Percentiles rank a stretch among this genome's conserved stretches.
Conservation (phyloP, 2,888 invertebrate genomes). For the Cremastobaeus sp. region DNA sequence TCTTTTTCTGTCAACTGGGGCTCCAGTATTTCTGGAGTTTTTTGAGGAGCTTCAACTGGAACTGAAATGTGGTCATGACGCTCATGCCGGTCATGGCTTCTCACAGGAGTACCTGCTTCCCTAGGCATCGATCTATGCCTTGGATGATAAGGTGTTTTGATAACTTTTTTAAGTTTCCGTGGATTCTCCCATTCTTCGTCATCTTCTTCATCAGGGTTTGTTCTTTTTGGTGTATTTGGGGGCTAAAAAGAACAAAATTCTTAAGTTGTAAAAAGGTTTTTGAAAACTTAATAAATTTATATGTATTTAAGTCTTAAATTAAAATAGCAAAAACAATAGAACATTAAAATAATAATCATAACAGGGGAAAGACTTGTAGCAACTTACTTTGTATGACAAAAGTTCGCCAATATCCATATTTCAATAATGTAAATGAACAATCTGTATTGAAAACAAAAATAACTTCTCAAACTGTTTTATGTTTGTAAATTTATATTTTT, state of each 20-base stretch:
- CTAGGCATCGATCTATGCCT: conserved; percentile 74
- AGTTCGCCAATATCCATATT: conserved; percentile 5
- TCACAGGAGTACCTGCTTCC: conserved; percentile 64
- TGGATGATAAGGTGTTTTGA: conserved; percentile 78
- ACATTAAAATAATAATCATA: conserved; percentile 1
- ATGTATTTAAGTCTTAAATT: background rate
- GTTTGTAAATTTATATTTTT: too few relatives aligned
- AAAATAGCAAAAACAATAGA: background rate
- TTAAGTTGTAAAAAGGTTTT: background rate
- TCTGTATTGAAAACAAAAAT: too few relatives aligned
- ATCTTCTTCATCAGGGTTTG: conserved; percentile 82
- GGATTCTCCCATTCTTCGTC: conserved; percentile 83
- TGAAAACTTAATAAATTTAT: background rate
- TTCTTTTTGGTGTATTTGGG: conserved; percentile 89
- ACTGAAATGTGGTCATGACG: too few relatives aligned
- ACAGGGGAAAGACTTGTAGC: too few relatives aligned
- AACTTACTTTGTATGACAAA: conserved; percentile 2
- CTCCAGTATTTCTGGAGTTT: conserved; percentile 81
- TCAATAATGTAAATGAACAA: too few relatives aligned
- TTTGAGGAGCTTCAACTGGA: conserved; percentile 78
- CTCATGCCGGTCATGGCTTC: conserved; percentile 68
- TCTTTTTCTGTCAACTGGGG: conserved; percentile 85
- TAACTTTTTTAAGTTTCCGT: conserved; percentile 80
- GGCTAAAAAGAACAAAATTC: conserved; percentile 80
- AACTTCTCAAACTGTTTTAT: too few relatives aligned